Percentiles rank a stretch among this genome's conserved stretches.
These are phyloP conservation scores for Myotis myotis DNA, from an alignment of 2,797 vertebrate genomes.

Conservation along the genomic window DNA sequence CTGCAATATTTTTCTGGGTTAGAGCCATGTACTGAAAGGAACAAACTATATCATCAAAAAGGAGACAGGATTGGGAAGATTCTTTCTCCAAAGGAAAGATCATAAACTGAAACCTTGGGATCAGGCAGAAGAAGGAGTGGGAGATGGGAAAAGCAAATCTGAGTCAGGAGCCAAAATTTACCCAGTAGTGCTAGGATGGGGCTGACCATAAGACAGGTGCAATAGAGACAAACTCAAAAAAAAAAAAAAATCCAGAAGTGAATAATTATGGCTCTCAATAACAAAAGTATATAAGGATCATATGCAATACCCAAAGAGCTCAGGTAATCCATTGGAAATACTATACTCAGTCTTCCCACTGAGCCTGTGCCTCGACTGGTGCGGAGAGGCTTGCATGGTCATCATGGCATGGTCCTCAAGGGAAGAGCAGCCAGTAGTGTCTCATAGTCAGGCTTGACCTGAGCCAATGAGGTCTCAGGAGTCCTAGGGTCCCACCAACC, in stretches of 20 bases:
- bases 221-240: not conserved
- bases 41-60: not conserved
- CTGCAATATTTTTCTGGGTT: not conserved
- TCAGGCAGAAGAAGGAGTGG: not conserved
- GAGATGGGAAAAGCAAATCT: not conserved
- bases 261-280: not conserved
- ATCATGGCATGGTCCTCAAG: too few relatives aligned
- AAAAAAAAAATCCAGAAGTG: not conserved
- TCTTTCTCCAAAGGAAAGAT: constrained; percentile 16
- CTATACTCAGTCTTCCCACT: not conserved
- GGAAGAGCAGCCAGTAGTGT: not conserved
- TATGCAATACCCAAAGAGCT: not conserved
- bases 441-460: not conserved
- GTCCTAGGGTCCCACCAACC: not conserved
- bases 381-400: not conserved
- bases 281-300: not conserved
- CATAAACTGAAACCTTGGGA: not conserved
- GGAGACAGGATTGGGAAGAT: constrained; percentile 1
- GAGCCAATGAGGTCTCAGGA: not conserved
- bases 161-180: not conserved
- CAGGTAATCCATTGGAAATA: not conserved
- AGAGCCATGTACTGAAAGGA: not conserved
- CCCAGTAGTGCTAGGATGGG: not conserved
- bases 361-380: too few relatives aligned
- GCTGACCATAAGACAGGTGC: not conserved